These are phyloP conservation scores for Trichoplusia ni DNA, from an alignment of 1,140 invertebrate genomes.

Conservation along the genomic window DNA sequence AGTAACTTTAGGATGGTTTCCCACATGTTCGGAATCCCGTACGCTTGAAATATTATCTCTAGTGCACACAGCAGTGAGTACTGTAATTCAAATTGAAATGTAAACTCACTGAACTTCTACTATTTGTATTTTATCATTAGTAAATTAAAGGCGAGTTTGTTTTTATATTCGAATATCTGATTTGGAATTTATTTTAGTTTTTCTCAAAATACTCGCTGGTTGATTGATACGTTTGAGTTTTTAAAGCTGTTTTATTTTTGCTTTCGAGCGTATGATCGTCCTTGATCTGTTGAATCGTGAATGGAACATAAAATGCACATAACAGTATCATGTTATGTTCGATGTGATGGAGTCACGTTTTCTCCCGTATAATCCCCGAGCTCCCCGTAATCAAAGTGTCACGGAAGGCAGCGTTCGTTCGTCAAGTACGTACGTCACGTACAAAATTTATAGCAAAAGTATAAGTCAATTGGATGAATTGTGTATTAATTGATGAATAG, in stretches of 20 bases:
- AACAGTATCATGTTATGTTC: constrained; percentile 15
- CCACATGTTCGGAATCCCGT: no score
- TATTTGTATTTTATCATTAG: constrained; percentile 9
- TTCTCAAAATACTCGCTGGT: constrained; percentile 1
- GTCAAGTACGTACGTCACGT: not conserved
- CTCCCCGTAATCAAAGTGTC: constrained; percentile 10
- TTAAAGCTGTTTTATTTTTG: constrained; percentile 9
- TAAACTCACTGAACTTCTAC: not conserved
- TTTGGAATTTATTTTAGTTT: constrained; percentile 4
- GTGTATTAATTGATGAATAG: no score
- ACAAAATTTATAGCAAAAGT: no score
- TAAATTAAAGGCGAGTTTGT: not conserved
- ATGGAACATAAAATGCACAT: constrained; percentile 15
- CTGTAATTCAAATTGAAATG: constrained; percentile 10
- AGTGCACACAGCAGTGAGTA: not conserved
- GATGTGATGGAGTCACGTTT: constrained; percentile 23
- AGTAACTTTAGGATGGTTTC: no score
- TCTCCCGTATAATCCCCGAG: constrained; percentile 19
- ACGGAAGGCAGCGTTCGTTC: constrained; percentile 9
- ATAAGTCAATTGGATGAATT: no score
- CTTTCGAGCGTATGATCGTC: not conserved
- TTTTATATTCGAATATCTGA: constrained; percentile 1
- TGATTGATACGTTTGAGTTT: constrained; percentile 9
- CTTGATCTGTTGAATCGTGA: not conserved
- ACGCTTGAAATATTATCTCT: not conserved